Evolutionary conservation across 2,888 invertebrate genomes (phyloP).

Genomic region (Folsomia candida): DNA sequence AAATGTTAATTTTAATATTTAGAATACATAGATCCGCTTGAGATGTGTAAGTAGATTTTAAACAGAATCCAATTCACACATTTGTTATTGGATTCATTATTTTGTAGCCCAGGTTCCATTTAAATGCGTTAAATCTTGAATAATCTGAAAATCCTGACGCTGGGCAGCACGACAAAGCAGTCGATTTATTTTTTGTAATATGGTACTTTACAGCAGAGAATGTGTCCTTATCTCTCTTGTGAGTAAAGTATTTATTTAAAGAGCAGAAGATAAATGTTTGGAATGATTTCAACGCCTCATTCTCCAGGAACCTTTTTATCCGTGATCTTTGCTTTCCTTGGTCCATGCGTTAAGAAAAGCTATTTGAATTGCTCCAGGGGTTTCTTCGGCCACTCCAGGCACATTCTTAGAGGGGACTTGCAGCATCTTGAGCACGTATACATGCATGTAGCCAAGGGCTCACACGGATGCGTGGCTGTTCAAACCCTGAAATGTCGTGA

Average conservation of each 20-base stretch:
- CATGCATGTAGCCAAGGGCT: no score
- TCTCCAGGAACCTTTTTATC: no score
- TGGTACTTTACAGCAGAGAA: not conserved
- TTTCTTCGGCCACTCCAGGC: not conserved
- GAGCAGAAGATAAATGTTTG: not conserved
- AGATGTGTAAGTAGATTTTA: no score
- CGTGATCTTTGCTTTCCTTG: not conserved
- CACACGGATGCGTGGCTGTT: not conserved
- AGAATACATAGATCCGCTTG: no score
- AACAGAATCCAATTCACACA: no score
- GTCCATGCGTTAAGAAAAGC: not conserved
- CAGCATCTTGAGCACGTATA: no score
- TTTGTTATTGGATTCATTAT: no score
- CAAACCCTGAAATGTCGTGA: not conserved
- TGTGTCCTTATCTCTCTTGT: not conserved
- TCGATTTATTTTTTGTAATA: not conserved
- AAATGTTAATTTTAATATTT: no score
- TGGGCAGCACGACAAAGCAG: not conserved
- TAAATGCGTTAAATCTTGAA: not conserved
- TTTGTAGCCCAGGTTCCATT: no score
- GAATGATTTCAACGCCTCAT: not conserved
- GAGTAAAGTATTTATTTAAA: not conserved
- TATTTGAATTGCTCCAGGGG: not conserved
- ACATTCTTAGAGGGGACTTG: no score
- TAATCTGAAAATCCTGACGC: not conserved